These are phyloP conservation scores for Nothura maculosa DNA, from an alignment of 2,797 vertebrate species.

Conservation along the genomic window DNA sequence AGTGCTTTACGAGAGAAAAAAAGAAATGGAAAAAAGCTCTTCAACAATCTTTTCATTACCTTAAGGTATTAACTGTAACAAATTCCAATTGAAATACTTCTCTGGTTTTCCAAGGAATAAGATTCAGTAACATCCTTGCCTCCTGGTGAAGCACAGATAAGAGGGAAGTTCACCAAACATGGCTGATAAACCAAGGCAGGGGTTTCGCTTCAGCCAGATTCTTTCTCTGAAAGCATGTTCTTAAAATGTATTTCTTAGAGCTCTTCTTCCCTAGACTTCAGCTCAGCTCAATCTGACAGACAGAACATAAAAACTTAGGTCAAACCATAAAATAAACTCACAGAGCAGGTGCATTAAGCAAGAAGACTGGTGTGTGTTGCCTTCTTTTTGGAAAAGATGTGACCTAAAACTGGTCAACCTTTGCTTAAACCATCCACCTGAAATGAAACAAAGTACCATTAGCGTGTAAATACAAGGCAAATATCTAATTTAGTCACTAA, in stretches of 20 bases:
- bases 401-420: neutral
- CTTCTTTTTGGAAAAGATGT: fast-evolving
- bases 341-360: neutral
- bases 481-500: neutral
- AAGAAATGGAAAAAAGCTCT: neutral
- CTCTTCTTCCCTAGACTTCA: neutral
- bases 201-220: neutral
- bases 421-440: neutral
- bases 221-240: neutral
- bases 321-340: neutral
- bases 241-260: neutral
- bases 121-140: neutral
- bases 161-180: neutral
- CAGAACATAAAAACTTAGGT: neutral
- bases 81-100: neutral
- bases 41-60: neutral
- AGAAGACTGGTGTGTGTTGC: neutral
- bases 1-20: neutral
- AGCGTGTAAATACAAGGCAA: neutral
- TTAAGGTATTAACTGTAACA: neutral
- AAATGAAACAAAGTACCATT: neutral
- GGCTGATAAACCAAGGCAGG: neutral
- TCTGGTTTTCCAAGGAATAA: neutral
- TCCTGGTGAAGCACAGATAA: neutral
- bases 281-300: neutral